These are phyloP conservation scores for Penaeus japonicus DNA, from an alignment of 1,140 invertebrate genomes.

Conservation along the genomic window DNA sequence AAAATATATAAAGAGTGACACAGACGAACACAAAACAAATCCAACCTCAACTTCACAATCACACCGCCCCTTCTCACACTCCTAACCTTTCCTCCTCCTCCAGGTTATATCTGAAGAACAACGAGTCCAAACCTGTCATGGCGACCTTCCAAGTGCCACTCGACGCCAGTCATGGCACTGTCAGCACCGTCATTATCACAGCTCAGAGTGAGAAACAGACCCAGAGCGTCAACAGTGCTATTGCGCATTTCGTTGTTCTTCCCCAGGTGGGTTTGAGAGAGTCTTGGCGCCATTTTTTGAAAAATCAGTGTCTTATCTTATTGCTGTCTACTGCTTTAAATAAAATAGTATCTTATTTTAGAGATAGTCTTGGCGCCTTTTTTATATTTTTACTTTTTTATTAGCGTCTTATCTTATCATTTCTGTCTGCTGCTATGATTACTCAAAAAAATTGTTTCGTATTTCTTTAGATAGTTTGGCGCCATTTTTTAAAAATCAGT, in stretches of 20 bases:
- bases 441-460: no score
- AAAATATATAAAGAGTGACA: no score
- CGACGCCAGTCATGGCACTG: neutral
- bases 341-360: no score
- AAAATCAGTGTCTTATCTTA: no score
- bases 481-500: no score
- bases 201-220: slow-evolving; percentile 22
- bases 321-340: no score
- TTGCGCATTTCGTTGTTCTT: slow-evolving; percentile 14
- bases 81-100: neutral
- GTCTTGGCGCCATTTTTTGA: neutral
- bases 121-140: neutral
- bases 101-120: neutral
- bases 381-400: no score
- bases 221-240: neutral
- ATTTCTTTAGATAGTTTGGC: no score
- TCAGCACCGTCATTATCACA: slow-evolving; percentile 31
- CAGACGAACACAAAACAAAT: neutral
- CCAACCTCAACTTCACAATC: neutral
- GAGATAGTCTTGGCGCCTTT: no score
- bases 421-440: no score
- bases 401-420: no score
- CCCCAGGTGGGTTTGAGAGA: neutral
- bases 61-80: neutral
- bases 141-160: slow-evolving; percentile 6